Base-by-base conservation (phyloP, 2,888 invertebrate species). In the Rhodophaea formosa region DNA sequence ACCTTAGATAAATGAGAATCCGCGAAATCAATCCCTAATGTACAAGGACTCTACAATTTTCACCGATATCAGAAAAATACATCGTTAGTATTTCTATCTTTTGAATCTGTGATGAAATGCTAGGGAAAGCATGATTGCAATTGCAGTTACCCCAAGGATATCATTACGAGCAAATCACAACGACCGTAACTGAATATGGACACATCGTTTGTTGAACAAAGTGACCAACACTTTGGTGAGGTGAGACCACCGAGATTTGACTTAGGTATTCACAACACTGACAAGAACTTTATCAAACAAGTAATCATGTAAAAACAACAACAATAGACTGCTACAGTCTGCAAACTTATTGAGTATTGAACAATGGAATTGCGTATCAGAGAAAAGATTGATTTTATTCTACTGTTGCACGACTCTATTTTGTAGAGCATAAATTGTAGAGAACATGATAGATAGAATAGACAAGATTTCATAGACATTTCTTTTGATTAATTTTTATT, bases 1-100 rank as follows among this genome's bases (percentile, higher is more conserved):
- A 49, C 30, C 49, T 49, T 15, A 15, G 8, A 10, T 32, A 15
- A 7, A 49, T 15, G 8, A 14, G 23, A 61, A 61, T 61, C 59
- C 62, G 54, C 53, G 44, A 29, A 60, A n/a, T n/a, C 44, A 58
- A 51, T 59, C 30, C 60, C 32, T 49, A n/a, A 55, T 61, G 69
- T 62, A 66, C 65, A 66, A 62, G 56, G 64, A 66, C 64, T 74
- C 70, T 76, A 67, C 55, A 75, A 69, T 74, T 70, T 66, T 64
- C 68, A 66, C 70, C 62, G 68, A 71, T 64, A 71, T 63, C 72
- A 63, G 57, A 71, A 67, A 64, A 67, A 73, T 61, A 70, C 84
- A 85, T 79, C 66, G 71, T 80, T 67, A 66, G 59, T 66, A 72
- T 65, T 62, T 70, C 74, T 78, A 78, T 75, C 75, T 82, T 77